Evolutionary conservation across 1,140 invertebrate species (phyloP).

Genomic region (Diprion similis): DNA sequence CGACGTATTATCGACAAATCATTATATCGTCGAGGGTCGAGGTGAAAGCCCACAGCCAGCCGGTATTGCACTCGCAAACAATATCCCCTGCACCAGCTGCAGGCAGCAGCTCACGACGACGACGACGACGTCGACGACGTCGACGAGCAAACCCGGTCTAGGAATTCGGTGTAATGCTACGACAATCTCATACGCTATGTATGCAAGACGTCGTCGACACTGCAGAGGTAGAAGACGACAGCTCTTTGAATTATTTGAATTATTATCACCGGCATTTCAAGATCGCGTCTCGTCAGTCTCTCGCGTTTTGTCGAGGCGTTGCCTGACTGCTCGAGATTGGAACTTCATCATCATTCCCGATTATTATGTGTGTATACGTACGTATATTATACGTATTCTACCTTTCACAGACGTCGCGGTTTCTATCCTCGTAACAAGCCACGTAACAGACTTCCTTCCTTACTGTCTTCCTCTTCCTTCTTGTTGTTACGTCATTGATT

Average conservation of each 20-base stretch:
- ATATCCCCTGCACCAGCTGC: not conserved
- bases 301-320: no score
- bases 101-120: no score
- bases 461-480: no score
- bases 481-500: no score
- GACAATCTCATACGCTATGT: not conserved
- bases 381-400: no score
- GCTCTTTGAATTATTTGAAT: conserved; percentile 5
- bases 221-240: not conserved
- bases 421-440: no score
- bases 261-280: not conserved
- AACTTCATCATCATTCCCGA: not conserved
- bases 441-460: no score
- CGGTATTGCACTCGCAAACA: not conserved
- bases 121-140: not conserved
- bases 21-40: not conserved
- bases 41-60: not conserved
- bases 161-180: not conserved
- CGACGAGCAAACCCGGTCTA: not conserved
- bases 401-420: no score
- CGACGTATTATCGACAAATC: not conserved
- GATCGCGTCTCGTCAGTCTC: no score
- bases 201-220: not conserved
- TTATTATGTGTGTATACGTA: no score
- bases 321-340: not conserved